Base-by-base conservation (phyloP, 2,888 invertebrate genomes). In the Eristalis intricaria region DNA sequence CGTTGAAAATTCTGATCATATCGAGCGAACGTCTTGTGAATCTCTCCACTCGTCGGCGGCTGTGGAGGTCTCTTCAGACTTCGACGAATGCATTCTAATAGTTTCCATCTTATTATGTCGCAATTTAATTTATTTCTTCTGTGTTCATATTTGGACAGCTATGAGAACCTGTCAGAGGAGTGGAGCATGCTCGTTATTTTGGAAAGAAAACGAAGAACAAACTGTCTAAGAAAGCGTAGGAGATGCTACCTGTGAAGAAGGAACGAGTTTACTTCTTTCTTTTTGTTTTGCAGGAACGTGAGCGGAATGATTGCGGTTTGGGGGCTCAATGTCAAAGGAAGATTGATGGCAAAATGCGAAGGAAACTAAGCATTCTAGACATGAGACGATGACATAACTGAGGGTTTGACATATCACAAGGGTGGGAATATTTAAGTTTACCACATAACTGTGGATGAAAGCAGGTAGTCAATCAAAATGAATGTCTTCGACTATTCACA, bases 1-100 rank as follows among this genome's bases (percentile, higher is more conserved):
- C 40, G 19, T 66, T 74, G 73, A 73, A 81, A 85, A 74, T 77
- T 77, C 43, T 73, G 81, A 81, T 75, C 40, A 40, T 61, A 50
- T 78, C 65, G 61, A 8, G 29, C 26, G 50, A 35, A 50, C 22
- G 58, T 19, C 29, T 78, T 29, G 29, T 70, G 64, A 10, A 15
- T 75, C 19, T 29, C 26, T 60, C 26, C 60, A 60, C 60, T 23
- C 23, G 19, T 23, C 23, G 19, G 64, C 32, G 13, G 58, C 61
- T 77, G 69, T 50, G 61, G 11, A 68, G 13, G 19, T 22, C 29
- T 15, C 15, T 23, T 15, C n/a, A 4, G 26, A n/a, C 58, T 58
- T 43, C 58, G 60, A 32, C 10, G 35, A 66, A 11, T 73, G 79
- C 79, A 79, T 79, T 79, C 43, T 79, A 79, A 79, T 79, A 19